A percentile compares a stretch with the other conserved stretches of the same genome.
These are phyloP conservation scores for Ryuthela nishihirai DNA, from an alignment of 2,888 invertebrate genomes.

Conservation along the genomic window DNA sequence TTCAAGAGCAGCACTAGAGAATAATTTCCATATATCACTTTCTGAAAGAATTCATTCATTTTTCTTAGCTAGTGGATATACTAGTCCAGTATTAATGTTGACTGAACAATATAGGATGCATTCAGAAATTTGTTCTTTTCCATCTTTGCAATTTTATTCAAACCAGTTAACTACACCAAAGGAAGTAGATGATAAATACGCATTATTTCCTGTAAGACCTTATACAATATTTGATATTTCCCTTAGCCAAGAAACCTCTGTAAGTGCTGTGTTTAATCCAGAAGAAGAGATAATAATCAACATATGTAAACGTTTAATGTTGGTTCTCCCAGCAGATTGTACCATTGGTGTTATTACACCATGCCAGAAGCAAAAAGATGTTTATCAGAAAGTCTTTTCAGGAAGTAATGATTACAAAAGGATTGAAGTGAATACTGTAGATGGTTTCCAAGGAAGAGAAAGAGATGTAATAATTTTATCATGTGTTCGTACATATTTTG, in stretches of 20 bases:
- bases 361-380: constrained; percentile 60
- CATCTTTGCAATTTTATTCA: constrained; percentile 68
- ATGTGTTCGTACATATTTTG: constrained; percentile 67
- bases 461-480: constrained; percentile 81
- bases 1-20: constrained; percentile 58
- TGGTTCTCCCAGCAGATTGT: constrained; percentile 50
- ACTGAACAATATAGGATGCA: constrained; percentile 79
- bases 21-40: constrained; percentile 60
- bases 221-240: constrained; percentile 61
- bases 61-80: constrained; percentile 49
- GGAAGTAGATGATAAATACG: constrained; percentile 40
- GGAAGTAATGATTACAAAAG: constrained; percentile 6
- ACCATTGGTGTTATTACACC: constrained; percentile 67
- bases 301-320: constrained; percentile 53
- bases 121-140: constrained; percentile 71
- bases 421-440: constrained; percentile 68
- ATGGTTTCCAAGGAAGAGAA: constrained; percentile 85
- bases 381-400: constrained; percentile 40
- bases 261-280: constrained; percentile 43
- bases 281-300: constrained; percentile 62
- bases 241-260: constrained; percentile 45
- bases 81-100: constrained; percentile 46
- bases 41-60: constrained; percentile 68
- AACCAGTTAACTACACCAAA: constrained; percentile 54
- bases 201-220: constrained; percentile 54